Percentiles rank a stretch among this genome's conserved stretches.
Conservation (phyloP, 2,113 vertebrate species). For the Excalfactoria chinensis region DNA sequence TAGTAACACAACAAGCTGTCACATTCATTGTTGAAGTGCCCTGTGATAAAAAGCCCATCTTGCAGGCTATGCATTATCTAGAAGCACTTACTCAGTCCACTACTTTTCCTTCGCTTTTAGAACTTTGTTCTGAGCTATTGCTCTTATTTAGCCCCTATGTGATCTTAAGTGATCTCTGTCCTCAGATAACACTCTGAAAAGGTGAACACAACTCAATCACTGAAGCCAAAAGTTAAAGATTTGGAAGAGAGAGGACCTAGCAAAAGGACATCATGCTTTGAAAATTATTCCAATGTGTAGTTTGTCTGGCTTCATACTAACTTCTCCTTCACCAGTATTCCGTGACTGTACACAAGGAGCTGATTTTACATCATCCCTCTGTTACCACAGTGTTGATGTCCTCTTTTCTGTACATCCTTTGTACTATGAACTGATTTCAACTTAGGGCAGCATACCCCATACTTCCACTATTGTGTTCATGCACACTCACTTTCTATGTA, state of each 20-base stretch:
- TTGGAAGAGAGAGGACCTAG: background rate
- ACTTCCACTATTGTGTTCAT: background rate
- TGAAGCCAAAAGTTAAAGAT: background rate
- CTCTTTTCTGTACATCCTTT: background rate
- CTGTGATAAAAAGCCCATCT: background rate
- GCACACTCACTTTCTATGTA: background rate
- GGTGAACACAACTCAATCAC: background rate
- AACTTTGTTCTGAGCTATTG: background rate
- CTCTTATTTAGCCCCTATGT: background rate
- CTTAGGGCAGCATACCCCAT: background rate
- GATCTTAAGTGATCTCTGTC: background rate
- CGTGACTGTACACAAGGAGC: background rate
- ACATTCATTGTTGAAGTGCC: background rate
- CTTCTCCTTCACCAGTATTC: background rate
- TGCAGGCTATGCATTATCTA: background rate
- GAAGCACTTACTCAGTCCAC: background rate
- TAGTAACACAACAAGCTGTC: background rate
- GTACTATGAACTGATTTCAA: background rate
- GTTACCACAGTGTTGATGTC: background rate
- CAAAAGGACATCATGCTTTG: background rate
- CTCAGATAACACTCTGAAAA: background rate
- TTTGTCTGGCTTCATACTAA: background rate
- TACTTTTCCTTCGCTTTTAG: background rate
- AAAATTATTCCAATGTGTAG: background rate
- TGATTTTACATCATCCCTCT: background rate